A percentile compares a stretch with the other conserved stretches of the same genome.
phyloP scores from a whole-genome alignment of 2,113 vertebrate species.

The Periophthalmus modestus region DNA sequence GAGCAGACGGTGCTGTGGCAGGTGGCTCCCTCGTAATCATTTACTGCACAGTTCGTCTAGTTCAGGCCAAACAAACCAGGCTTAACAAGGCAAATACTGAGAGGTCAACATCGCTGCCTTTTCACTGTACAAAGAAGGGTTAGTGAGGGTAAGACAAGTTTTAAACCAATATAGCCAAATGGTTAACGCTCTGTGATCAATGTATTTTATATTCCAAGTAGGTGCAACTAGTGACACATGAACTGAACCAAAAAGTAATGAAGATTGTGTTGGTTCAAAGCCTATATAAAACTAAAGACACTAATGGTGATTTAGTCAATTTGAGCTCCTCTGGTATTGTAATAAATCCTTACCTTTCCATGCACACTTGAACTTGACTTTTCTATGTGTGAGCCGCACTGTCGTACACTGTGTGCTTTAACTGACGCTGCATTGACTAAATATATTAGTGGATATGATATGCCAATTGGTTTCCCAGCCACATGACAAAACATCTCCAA shows the following conservation, averaged over 20 bases:
- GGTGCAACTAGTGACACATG: no score
- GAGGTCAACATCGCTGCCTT: slow-evolving; percentile 36
- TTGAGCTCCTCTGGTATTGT: no score
- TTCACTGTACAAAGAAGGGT: slow-evolving; percentile 37
- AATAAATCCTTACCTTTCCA: no score
- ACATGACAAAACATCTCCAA: slow-evolving; percentile 25
- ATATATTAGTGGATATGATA: slow-evolving; percentile 16
- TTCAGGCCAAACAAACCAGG: slow-evolving; percentile 58
- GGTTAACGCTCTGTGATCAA: neutral
- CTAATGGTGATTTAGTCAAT: no score
- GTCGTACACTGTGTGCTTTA: slow-evolving; percentile 2
- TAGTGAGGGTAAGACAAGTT: neutral
- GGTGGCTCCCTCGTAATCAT: slow-evolving; percentile 62
- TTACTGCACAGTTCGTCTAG: slow-evolving; percentile 60
- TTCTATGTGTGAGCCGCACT: neutral
- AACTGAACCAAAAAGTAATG: no score
- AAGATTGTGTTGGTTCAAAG: no score
- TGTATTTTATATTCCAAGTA: no score
- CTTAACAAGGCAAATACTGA: slow-evolving; percentile 63
- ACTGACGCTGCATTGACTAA: slow-evolving; percentile 31
- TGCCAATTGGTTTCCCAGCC: slow-evolving; percentile 24
- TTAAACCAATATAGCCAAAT: neutral
- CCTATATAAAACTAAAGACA: no score
- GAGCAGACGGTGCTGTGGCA: slow-evolving; percentile 39
- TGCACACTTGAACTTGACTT: no score